Conservation (phyloP, 2,888 invertebrate genomes). For the Nebria brevicollis region DNA sequence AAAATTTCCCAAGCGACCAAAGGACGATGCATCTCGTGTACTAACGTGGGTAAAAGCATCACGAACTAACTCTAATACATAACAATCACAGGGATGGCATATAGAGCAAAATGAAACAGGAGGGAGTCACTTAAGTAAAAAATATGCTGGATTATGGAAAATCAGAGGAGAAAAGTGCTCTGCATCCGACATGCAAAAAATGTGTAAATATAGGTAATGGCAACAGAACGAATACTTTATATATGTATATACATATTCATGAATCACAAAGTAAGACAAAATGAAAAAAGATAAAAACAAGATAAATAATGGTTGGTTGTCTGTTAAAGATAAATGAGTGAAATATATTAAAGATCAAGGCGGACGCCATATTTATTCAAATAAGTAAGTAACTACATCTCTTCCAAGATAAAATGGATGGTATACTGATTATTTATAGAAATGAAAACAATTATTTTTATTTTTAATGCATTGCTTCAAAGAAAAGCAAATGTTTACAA, state of each 20-base stretch:
- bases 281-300: constrained; percentile 22
- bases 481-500: background rate
- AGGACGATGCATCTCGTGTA: constrained; percentile 42
- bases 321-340: constrained; percentile 39
- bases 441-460: constrained; percentile 37
- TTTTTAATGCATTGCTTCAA: background rate
- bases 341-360: constrained; percentile 45
- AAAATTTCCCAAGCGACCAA: constrained; percentile 61
- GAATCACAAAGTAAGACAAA: constrained; percentile 34
- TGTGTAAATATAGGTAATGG: background rate
- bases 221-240: background rate
- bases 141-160: background rate
- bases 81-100: constrained; percentile 2
- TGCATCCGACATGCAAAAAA: background rate
- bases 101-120: background rate
- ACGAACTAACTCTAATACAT: background rate
- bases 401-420: background rate
- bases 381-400: constrained; percentile 4
- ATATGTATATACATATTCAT: constrained; percentile 34
- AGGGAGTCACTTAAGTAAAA: background rate
- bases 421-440: constrained; percentile 24
- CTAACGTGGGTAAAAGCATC: constrained; percentile 16
- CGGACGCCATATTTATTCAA: constrained; percentile 23
- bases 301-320: constrained; percentile 44
- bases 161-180: background rate